These are phyloP conservation scores for Campoletis sonorensis DNA, from an alignment of 1,140 invertebrate species.

Conservation along the genomic window DNA sequence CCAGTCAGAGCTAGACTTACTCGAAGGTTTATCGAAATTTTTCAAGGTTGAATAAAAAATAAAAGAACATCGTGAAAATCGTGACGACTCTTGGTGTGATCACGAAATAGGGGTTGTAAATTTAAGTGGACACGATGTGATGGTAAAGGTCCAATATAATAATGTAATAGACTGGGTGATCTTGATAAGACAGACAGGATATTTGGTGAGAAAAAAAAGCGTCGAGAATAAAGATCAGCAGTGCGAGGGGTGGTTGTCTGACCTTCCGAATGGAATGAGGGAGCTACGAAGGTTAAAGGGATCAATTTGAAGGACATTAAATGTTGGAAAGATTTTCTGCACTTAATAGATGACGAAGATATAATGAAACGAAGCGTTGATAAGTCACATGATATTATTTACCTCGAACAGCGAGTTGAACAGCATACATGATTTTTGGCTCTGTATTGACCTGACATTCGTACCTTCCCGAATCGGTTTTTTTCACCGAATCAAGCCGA, in stretches of 20 bases:
- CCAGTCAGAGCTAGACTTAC: background rate
- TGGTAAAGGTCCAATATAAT: no score
- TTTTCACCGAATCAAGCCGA: slow-evolving; percentile 80
- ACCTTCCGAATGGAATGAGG: no score
- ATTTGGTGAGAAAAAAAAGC: no score
- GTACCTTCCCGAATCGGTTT: slow-evolving; percentile 83
- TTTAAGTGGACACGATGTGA: no score
- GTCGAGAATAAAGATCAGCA: no score
- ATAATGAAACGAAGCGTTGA: background rate
- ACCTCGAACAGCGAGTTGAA: slow-evolving; percentile 83
- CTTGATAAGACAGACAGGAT: slow-evolving; percentile 4
- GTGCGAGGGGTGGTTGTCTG: no score
- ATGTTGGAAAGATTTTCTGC: no score
- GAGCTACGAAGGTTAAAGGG: slow-evolving; percentile 12
- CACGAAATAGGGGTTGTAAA: no score
- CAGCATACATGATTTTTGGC: slow-evolving; percentile 85
- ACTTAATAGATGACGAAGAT: no score
- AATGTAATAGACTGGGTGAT: background rate
- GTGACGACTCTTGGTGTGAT: no score
- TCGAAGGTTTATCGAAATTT: background rate
- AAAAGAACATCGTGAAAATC: no score
- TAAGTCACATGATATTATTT: slow-evolving; percentile 55
- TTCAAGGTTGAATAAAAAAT: background rate
- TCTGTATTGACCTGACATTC: slow-evolving; percentile 90
- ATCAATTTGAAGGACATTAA: background rate